Percentiles rank a stretch among this genome's conserved stretches.
Evolutionary conservation across 2,888 invertebrate genomes (phyloP).

Genomic region (Brachypalpus laphriformis): DNA sequence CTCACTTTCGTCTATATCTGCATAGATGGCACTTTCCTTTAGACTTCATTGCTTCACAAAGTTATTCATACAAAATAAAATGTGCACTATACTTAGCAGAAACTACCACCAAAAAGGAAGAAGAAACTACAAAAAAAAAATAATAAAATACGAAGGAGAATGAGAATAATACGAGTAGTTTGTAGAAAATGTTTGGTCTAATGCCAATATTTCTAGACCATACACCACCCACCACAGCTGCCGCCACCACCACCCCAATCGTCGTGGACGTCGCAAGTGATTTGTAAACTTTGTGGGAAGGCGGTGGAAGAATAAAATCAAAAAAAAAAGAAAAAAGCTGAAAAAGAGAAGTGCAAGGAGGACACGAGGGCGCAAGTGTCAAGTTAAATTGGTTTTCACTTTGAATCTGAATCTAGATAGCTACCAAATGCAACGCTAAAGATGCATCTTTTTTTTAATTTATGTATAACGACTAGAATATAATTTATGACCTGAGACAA

Average conservation of each 20-base stretch:
- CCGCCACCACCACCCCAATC: conserved; percentile 12
- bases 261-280: conserved; percentile 35
- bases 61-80: conserved; percentile 19
- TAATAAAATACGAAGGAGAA: conserved; percentile 1
- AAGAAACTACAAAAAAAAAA: conserved; percentile 23
- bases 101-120: conserved; percentile 9
- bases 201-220: conserved; percentile 64
- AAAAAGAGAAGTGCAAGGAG: conserved; percentile 45
- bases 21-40: conserved; percentile 30
- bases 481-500: conserved; percentile 5
- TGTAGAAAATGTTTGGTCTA: conserved; percentile 64
- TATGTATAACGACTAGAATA: not conserved
- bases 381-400: conserved; percentile 57
- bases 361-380: conserved; percentile 63
- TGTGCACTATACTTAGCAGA: conserved; percentile 47
- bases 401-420: conserved; percentile 4
- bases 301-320: not conserved
- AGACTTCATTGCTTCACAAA: conserved; percentile 37
- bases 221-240: conserved; percentile 23
- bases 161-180: conserved; percentile 69
- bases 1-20: not conserved
- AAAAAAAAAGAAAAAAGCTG: conserved; percentile 18
- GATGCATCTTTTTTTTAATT: not conserved
- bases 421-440: not conserved
- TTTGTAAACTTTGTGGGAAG: conserved; percentile 55